These are phyloP conservation scores for Silvanus unidentatus DNA, from an alignment of 2,888 invertebrate species.

Conservation along the genomic window DNA sequence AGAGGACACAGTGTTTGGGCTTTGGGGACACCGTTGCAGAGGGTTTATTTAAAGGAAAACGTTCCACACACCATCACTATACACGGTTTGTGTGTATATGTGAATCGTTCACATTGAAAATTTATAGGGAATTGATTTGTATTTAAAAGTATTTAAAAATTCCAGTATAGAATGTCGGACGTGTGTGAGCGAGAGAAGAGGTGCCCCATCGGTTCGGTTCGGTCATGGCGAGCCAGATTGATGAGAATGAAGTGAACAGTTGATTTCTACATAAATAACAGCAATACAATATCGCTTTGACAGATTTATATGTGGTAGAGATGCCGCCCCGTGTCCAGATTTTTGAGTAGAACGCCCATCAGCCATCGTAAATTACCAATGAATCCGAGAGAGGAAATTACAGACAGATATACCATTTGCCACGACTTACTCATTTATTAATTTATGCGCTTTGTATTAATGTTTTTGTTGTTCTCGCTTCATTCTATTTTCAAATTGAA, in stretches of 20 bases:
- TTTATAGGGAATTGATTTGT: no score
- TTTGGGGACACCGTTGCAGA: no score
- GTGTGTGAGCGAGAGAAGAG: neutral
- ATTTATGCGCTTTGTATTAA: conserved; percentile 17
- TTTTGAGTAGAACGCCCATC: conserved; percentile 43
- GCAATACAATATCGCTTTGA: conserved; percentile 46
- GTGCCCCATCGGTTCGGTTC: conserved; percentile 13
- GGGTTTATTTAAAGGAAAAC: no score
- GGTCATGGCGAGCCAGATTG: conserved; percentile 38
- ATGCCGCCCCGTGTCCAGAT: conserved; percentile 43
- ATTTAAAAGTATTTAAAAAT: no score
- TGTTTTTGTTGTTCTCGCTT: conserved; percentile 16
- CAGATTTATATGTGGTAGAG: conserved; percentile 45
- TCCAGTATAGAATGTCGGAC: no score
- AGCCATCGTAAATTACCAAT: conserved; percentile 39
- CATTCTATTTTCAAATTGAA: no score
- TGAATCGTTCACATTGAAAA: no score
- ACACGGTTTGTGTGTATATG: no score
- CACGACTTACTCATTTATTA: conserved; percentile 28
- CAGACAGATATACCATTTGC: conserved; percentile 32
- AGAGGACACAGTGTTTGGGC: no score
- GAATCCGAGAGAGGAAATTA: conserved; percentile 33
- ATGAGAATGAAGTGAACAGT: conserved; percentile 45
- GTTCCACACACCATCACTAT: no score
- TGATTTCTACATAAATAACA: conserved; percentile 48